Conservation (phyloP, 1,140 invertebrate genomes). For the Lutraria rhynchaena region DNA sequence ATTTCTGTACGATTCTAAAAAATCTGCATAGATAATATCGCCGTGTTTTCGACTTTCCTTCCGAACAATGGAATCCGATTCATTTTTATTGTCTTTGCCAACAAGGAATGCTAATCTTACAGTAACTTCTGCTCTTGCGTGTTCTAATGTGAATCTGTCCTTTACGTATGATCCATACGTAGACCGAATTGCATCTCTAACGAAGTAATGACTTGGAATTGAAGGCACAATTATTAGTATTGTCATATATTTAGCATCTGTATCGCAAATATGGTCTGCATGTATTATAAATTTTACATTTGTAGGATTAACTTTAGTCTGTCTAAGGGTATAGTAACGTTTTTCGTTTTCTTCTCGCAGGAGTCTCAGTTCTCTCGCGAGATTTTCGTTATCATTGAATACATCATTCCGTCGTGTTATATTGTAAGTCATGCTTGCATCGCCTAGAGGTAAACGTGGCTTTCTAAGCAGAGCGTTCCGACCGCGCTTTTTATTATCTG, state of each 20-base stretch:
- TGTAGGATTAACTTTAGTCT: conserved; percentile 9
- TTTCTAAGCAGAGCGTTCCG: no score
- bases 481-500: background rate
- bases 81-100: background rate
- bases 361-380: no score
- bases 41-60: conserved; percentile 25
- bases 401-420: no score
- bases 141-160: background rate
- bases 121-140: background rate
- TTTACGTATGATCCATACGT: conserved; percentile 15
- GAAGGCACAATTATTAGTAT: conserved; percentile 13
- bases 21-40: conserved; percentile 45
- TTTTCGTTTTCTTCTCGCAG: background rate
- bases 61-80: background rate
- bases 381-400: no score
- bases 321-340: background rate
- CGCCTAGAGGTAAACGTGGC: no score
- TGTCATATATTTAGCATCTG: conserved; percentile 20
- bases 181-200: conserved; percentile 16
- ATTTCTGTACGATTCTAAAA: conserved; percentile 43
- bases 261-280: conserved; percentile 27
- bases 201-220: conserved; percentile 16
- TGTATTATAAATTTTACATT: background rate
- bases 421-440: no score
- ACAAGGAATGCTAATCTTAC: conserved; percentile 21